phyloP scores from a whole-genome alignment of 2,888 invertebrate species.

The Cistogaster globosa region DNA sequence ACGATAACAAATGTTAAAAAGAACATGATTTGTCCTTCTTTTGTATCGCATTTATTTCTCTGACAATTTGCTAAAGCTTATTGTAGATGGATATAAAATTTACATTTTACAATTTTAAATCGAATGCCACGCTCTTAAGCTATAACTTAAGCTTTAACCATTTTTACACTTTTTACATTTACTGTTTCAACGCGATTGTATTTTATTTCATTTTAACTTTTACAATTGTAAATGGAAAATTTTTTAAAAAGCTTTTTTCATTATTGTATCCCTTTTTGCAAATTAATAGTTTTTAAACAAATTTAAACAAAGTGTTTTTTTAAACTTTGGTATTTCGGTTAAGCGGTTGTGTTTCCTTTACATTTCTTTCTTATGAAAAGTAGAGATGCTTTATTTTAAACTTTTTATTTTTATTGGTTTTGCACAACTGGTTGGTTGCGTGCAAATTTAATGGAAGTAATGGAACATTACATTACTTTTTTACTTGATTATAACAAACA shows the following conservation, averaged over 20 bases:
- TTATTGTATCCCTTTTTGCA: too few species aligned
- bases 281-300: background rate
- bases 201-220: too few species aligned
- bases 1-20: background rate
- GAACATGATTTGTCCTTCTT: background rate
- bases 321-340: constrained; percentile 3
- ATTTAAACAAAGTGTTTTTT: background rate
- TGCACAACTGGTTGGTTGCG: background rate
- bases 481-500: constrained; percentile 1
- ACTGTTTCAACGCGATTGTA: too few species aligned
- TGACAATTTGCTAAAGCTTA: background rate
- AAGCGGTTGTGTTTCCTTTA: constrained; percentile 23
- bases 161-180: background rate
- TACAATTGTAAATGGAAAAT: too few species aligned
- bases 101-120: constrained; percentile 36
- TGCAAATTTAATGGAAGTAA: background rate
- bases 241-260: too few species aligned
- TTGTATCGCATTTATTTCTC: background rate
- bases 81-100: constrained; percentile 5
- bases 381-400: background rate
- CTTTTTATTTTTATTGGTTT: background rate
- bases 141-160: constrained; percentile 43
- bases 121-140: constrained; percentile 37
- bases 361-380: background rate
- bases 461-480: constrained; percentile 4